Percentiles rank a stretch among this genome's conserved stretches.
These are phyloP conservation scores for Australoheros scitulus DNA, from an alignment of 2,113 vertebrate genomes.

Conservation along the genomic window DNA sequence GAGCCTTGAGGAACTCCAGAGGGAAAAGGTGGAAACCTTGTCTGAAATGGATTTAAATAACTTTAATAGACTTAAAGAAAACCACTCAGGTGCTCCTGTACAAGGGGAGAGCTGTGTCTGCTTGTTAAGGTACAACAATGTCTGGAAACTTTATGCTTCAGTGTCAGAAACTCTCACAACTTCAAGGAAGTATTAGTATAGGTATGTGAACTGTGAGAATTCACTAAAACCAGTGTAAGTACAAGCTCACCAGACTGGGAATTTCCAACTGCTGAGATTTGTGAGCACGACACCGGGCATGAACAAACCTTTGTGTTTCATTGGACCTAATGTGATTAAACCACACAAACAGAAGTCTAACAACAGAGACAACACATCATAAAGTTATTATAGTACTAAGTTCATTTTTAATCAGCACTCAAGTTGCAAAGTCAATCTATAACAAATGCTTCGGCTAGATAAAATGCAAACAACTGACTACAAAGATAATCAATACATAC, in stretches of 20 bases:
- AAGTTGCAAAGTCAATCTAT: constrained; percentile 18
- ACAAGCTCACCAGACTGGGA: neutral
- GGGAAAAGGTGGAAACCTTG: no score
- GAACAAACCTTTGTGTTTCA: neutral
- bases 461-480: constrained; percentile 14
- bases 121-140: no score
- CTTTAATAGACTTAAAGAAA: no score
- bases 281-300: neutral
- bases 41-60: no score
- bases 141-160: no score
- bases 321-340: neutral
- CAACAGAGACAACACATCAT: neutral
- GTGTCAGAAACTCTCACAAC: no score
- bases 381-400: constrained; percentile 12
- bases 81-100: no score
- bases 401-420: constrained; percentile 5
- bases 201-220: no score
- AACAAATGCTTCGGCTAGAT: constrained; percentile 6
- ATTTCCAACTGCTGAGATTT: neutral
- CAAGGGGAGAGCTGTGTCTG: no score
- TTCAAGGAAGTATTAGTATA: no score
- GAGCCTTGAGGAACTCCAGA: no score
- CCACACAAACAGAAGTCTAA: neutral
- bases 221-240: neutral
- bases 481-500: constrained; percentile 19